These are phyloP conservation scores for Condylostylus longicornis DNA, from an alignment of 1,140 invertebrate genomes.

Conservation along the genomic window DNA sequence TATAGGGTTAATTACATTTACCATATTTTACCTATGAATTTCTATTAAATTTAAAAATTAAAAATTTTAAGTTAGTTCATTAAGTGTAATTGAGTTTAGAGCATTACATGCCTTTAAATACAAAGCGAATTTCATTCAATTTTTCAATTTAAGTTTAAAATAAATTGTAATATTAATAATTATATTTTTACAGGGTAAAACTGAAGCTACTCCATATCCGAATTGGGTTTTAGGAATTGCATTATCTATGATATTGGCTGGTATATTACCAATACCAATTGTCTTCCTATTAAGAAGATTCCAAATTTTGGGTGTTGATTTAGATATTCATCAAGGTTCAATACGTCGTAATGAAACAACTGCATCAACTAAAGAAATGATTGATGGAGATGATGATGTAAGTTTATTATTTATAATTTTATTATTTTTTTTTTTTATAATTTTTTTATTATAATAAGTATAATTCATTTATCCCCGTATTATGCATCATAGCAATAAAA, in stretches of 20 bases:
- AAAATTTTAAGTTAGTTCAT: too few relatives aligned
- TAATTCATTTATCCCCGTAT: neutral
- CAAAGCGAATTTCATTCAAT: too few relatives aligned
- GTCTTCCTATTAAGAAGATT: slow-evolving; percentile 68
- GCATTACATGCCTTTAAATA: too few relatives aligned
- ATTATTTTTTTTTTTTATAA: neutral
- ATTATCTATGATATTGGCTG: slow-evolving; percentile 56
- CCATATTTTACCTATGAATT: too few relatives aligned
- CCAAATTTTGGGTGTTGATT: slow-evolving; percentile 66
- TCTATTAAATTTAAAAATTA: too few relatives aligned
- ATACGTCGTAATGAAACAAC: slow-evolving; percentile 78
- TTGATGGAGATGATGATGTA: slow-evolving; percentile 70
- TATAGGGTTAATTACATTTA: neutral
- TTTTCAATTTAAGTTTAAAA: slow-evolving; percentile 4
- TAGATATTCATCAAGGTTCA: slow-evolving; percentile 74
- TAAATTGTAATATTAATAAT: slow-evolving; percentile 3
- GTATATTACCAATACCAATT: slow-evolving; percentile 68
- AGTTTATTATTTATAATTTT: slow-evolving; percentile 33
- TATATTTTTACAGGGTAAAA: slow-evolving; percentile 43
- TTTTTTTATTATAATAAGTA: slow-evolving; percentile 3
- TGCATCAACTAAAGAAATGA: slow-evolving; percentile 84
- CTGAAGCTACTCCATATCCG: slow-evolving; percentile 58
- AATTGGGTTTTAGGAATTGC: slow-evolving; percentile 72
- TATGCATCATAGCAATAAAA: neutral
- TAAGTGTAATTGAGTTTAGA: too few relatives aligned